Percentiles rank a stretch among this genome's conserved stretches.
Conservation (phyloP, 1,140 invertebrate genomes). For the Myzus persicae region DNA sequence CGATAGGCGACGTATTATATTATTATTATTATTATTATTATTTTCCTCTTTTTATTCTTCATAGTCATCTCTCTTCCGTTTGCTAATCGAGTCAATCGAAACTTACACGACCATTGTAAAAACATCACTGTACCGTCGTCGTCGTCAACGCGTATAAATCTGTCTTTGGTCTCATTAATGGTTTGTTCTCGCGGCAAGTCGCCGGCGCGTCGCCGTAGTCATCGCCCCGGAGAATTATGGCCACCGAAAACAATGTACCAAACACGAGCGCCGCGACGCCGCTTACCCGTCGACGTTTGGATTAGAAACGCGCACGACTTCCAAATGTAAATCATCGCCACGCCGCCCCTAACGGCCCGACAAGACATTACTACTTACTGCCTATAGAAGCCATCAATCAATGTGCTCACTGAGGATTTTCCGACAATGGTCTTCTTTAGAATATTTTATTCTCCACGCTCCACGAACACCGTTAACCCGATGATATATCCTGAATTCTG, state of each 20-base stretch:
- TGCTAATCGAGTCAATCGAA: background rate
- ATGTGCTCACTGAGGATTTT: background rate
- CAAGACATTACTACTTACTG: slow-evolving; percentile 9
- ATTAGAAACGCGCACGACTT: slow-evolving; percentile 20
- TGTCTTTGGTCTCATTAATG: slow-evolving; percentile 49
- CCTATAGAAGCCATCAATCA: slow-evolving; percentile 16
- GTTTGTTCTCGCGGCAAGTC: background rate
- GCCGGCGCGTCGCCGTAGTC: background rate
- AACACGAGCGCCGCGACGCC: background rate
- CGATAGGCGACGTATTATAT: background rate
- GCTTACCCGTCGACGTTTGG: background rate
- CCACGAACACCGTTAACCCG: background rate
- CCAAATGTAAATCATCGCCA: slow-evolving; percentile 38
- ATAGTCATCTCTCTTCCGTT: background rate
- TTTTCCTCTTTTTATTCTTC: background rate
- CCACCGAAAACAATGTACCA: slow-evolving; percentile 21
- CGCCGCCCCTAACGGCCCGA: background rate
- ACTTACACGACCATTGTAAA: slow-evolving; percentile 1
- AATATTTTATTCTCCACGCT: background rate
- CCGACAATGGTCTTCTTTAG: background rate
- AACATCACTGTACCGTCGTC: background rate
- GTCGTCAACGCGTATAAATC: background rate
- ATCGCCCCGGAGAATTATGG: slow-evolving; percentile 7
- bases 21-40: background rate
- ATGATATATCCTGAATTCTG: slow-evolving; percentile 5